Conservation (phyloP, 2,888 invertebrate species). For the Sesia apiformis region DNA sequence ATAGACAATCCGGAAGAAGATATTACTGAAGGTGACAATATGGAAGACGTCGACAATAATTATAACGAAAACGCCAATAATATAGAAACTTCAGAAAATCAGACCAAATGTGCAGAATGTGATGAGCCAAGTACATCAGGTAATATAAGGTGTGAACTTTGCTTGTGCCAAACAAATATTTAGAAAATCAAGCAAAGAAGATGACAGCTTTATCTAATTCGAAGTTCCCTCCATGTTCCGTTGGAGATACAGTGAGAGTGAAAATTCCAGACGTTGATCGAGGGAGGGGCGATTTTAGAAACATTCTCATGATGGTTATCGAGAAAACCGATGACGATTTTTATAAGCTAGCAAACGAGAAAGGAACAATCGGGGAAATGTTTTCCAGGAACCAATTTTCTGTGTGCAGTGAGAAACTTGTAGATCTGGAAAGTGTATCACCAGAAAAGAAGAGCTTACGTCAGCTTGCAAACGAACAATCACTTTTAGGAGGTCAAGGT, state of each 20-base stretch:
- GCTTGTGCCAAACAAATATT: too few species aligned
- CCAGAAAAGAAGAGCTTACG: constrained; percentile 11
- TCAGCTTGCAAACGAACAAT: constrained; percentile 11
- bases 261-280: constrained; percentile 15
- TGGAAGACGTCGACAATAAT: constrained; percentile 1
- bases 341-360: constrained; percentile 9
- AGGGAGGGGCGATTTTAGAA: constrained; percentile 14
- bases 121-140: too few species aligned
- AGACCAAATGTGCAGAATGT: too few species aligned
- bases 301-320: constrained; percentile 10
- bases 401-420: constrained; percentile 13
- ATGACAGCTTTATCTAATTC: constrained; percentile 9
- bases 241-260: constrained; percentile 17
- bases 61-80: too few species aligned
- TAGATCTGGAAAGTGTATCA: constrained; percentile 10
- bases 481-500: constrained; percentile 10
- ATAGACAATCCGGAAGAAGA: constrained; percentile 1
- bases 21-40: neutral
- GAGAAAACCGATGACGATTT: constrained; percentile 8
- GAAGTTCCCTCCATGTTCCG: constrained; percentile 12
- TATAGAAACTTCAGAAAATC: neutral
- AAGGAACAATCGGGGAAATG: constrained; percentile 11
- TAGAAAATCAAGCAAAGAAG: constrained; percentile 3
- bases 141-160: too few species aligned
- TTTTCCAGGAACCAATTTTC: constrained; percentile 16